Percentiles rank a stretch among this genome's conserved stretches.
These are phyloP conservation scores for Podarcis cretensis DNA, from an alignment of 2,113 vertebrate species.

Conservation along the genomic window DNA sequence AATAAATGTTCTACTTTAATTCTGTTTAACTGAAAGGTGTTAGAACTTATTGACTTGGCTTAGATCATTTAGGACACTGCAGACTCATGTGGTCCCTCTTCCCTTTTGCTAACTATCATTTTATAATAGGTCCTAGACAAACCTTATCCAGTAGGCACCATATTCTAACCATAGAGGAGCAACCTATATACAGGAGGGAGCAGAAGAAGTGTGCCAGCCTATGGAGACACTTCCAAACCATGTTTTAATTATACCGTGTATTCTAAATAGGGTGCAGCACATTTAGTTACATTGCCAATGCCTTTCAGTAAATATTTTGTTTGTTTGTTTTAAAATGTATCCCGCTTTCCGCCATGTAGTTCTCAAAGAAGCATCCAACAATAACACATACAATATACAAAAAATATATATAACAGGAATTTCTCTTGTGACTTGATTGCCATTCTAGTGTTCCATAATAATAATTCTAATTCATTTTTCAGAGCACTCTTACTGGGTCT, in stretches of 20 bases:
- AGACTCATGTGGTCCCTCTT: background rate
- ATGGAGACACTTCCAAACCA: constrained; percentile 17
- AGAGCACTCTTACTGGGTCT: constrained; percentile 94
- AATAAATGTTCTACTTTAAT: background rate
- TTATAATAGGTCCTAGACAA: background rate
- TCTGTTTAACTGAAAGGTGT: background rate
- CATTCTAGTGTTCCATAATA: background rate
- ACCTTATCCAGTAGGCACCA: background rate
- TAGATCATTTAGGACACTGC: background rate
- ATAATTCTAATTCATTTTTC: constrained; percentile 55
- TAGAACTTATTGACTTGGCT: no score
- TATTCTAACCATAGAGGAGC: constrained; percentile 20
- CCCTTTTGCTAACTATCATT: background rate
- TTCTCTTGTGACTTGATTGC: background rate
- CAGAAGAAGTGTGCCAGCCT: background rate
- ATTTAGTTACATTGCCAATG: background rate
- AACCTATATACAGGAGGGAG: constrained; percentile 11
- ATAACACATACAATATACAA: no score
- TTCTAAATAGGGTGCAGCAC: background rate
- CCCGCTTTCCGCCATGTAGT: no score
- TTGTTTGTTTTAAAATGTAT: no score
- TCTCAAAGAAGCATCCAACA: no score
- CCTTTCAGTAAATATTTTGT: background rate
- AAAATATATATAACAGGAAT: background rate
- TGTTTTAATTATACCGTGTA: constrained; percentile 31